Evolutionary conservation across 2,888 invertebrate genomes (phyloP).

Genomic region (Coelogynopora nodosa): DNA sequence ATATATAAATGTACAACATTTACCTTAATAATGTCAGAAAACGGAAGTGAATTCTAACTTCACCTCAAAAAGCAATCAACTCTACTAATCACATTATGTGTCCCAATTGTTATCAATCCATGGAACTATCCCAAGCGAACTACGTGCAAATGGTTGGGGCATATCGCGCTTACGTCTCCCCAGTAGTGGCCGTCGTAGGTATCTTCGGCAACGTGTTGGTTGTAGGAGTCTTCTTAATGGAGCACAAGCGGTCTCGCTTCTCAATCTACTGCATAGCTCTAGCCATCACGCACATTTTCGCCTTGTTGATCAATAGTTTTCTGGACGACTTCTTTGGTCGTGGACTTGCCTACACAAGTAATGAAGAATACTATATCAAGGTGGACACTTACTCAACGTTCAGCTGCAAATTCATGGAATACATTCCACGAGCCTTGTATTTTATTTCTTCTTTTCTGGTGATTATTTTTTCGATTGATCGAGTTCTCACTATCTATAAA

Average conservation of each 20-base stretch:
- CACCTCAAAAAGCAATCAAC: too few relatives aligned
- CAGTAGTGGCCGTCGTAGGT: slow-evolving; percentile 38
- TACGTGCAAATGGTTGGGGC: neutral
- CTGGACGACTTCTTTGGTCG: slow-evolving; percentile 44
- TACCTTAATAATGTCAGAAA: too few relatives aligned
- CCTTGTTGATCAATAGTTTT: slow-evolving; percentile 41
- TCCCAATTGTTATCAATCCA: too few relatives aligned
- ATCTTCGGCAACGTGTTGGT: slow-evolving; percentile 42
- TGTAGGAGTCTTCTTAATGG: slow-evolving; percentile 26
- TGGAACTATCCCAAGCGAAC: too few relatives aligned
- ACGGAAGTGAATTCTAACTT: too few relatives aligned
- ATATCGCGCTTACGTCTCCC: slow-evolving; percentile 41
- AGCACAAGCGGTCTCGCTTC: slow-evolving; percentile 29
- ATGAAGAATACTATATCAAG: slow-evolving; percentile 30
- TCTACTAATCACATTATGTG: too few relatives aligned
- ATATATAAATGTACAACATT: too few relatives aligned
- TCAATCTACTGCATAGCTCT: slow-evolving; percentile 41
- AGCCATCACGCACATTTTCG: slow-evolving; percentile 42
- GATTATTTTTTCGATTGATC: slow-evolving; percentile 39
- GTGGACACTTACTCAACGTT: slow-evolving; percentile 41
- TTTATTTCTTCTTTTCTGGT: slow-evolving; percentile 42
- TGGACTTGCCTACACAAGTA: slow-evolving; percentile 15
- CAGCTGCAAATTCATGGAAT: slow-evolving; percentile 46
- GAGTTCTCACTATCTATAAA: slow-evolving; percentile 37
- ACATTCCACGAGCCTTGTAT: slow-evolving; percentile 36